phyloP scores from a whole-genome alignment of 1,140 invertebrate genomes.

The Drosophila sproati region DNA sequence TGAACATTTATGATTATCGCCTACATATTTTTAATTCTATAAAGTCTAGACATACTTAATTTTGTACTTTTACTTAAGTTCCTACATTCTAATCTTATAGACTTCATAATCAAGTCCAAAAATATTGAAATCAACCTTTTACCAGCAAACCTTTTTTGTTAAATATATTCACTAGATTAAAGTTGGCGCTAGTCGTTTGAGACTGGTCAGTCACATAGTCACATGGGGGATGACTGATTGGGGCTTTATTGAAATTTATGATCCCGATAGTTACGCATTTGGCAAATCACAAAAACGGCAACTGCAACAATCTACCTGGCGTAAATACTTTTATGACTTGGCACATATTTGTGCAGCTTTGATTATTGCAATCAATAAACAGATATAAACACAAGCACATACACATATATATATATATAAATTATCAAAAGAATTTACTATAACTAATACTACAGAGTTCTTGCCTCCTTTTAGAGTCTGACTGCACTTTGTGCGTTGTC shows the following conservation, averaged over 20 bases:
- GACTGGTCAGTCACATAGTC: background rate
- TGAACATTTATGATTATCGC: no score
- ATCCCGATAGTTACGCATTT: slow-evolving; percentile 36
- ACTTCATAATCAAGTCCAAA: no score
- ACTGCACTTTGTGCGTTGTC: slow-evolving; percentile 27
- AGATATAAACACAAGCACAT: slow-evolving; percentile 4
- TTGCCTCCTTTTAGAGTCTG: background rate
- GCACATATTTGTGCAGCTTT: slow-evolving; percentile 77
- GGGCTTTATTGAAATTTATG: slow-evolving; percentile 67
- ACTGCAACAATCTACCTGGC: background rate
- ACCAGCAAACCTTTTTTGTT: no score
- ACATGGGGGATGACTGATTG: slow-evolving; percentile 28
- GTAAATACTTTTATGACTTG: slow-evolving; percentile 60
- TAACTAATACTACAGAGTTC: slow-evolving; percentile 4
- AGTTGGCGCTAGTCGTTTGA: background rate
- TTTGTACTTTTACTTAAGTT: no score
- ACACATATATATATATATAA: background rate
- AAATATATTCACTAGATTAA: no score
- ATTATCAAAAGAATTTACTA: slow-evolving; percentile 1
- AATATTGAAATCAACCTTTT: no score
- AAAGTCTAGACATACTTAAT: no score
- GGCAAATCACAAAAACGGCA: slow-evolving; percentile 27
- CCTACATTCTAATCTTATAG: no score
- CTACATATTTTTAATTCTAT: no score
- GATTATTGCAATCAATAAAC: slow-evolving; percentile 67